Conservation (phyloP, 2,888 invertebrate genomes). For the Allolobophora icterica region DNA sequence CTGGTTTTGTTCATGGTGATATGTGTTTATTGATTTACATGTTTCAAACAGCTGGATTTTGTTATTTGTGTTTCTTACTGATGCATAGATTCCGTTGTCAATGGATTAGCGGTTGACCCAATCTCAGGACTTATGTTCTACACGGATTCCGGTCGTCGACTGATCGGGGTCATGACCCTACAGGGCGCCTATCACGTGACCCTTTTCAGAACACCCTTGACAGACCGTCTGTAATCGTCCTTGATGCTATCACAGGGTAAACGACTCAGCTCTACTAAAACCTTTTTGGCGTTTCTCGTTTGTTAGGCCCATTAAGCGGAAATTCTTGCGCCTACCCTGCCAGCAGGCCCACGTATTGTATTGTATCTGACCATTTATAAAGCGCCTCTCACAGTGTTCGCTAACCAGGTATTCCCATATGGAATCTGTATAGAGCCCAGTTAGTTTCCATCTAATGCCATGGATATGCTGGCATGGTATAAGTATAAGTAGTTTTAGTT, state of each 20-base stretch:
- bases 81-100: slow-evolving; percentile 2
- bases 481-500: too few relatives aligned
- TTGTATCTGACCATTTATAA: too few relatives aligned
- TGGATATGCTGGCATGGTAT: too few relatives aligned
- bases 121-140: neutral
- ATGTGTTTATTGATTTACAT: too few relatives aligned
- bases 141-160: slow-evolving; percentile 12
- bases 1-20: neutral
- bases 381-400: too few relatives aligned
- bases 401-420: too few relatives aligned
- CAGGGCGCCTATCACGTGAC: slow-evolving; percentile 18
- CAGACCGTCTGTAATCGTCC: neutral
- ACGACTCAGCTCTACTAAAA: neutral
- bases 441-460: too few relatives aligned
- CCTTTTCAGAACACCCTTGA: slow-evolving; percentile 3
- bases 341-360: too few relatives aligned
- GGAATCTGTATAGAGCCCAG: too few relatives aligned
- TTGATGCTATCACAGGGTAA: slow-evolving; percentile 1
- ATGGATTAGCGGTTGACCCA: neutral
- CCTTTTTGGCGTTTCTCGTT: neutral
- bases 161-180: slow-evolving; percentile 25
- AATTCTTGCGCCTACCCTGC: too few relatives aligned
- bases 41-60: too few relatives aligned
- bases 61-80: neutral
- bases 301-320: too few relatives aligned